Evolutionary conservation across 2,113 vertebrate species (phyloP).

Genomic region (Leptosomus discolor): DNA sequence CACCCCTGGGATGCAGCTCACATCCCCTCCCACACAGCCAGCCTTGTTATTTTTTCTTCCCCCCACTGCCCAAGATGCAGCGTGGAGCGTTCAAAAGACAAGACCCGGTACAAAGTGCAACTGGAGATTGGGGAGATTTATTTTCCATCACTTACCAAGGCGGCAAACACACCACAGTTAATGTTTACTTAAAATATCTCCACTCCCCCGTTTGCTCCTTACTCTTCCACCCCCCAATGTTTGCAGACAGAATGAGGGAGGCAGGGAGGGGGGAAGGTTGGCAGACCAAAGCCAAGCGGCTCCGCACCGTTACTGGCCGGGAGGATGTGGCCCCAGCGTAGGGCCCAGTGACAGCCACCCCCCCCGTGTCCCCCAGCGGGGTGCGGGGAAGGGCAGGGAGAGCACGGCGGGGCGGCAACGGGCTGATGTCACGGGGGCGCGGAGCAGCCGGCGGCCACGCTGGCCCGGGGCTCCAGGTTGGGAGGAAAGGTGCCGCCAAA

Average conservation of each 20-base stretch:
- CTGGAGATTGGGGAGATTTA: neutral
- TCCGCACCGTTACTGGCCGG: accelerated
- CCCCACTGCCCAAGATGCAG: neutral
- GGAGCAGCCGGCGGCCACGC: neutral
- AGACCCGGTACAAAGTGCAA: neutral
- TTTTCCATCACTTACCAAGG: slow-evolving; percentile 14
- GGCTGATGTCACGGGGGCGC: neutral
- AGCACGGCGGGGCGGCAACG: neutral
- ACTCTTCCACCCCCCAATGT: neutral
- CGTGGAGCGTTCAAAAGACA: accelerated
- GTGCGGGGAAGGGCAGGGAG: accelerated
- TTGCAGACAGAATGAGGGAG: neutral
- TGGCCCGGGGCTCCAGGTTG: neutral
- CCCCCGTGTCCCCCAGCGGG: accelerated
- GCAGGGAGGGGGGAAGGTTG: neutral
- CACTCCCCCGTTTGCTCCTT: neutral
- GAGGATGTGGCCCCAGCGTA: accelerated
- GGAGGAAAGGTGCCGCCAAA: neutral
- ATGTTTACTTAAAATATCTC: neutral
- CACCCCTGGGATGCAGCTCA: neutral
- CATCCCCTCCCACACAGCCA: accelerated
- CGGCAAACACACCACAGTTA: neutral
- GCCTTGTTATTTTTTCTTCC: accelerated
- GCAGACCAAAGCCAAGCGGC: neutral
- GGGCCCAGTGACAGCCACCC: neutral